A percentile compares a stretch with the other conserved stretches of the same genome.
Conservation (phyloP, 2,888 invertebrate genomes). For the Odontocolon sp. region DNA sequence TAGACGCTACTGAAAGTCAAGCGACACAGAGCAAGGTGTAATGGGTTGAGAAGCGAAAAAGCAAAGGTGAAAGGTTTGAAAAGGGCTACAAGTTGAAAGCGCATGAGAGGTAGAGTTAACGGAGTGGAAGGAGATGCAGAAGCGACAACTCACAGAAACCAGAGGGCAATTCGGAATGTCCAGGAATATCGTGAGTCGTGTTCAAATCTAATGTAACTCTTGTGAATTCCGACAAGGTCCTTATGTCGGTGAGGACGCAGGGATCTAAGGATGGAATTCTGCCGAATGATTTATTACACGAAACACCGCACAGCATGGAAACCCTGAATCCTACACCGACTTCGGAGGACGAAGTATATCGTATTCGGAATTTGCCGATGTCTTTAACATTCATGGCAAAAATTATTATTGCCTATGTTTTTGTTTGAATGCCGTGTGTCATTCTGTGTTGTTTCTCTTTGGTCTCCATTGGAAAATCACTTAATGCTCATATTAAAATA, state of each 20-base stretch:
- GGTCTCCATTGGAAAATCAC: too few relatives aligned
- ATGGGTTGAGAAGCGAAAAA: background rate
- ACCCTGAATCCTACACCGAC: too few relatives aligned
- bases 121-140: background rate
- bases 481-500: too few relatives aligned
- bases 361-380: too few relatives aligned
- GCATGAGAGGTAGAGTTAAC: background rate
- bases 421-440: too few relatives aligned
- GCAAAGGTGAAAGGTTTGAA: background rate
- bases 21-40: background rate
- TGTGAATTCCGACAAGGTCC: background rate
- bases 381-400: too few relatives aligned
- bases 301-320: background rate
- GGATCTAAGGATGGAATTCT: background rate
- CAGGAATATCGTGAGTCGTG: background rate
- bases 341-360: too few relatives aligned
- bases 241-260: background rate
- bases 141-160: background rate
- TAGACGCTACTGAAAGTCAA: constrained; percentile 8
- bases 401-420: too few relatives aligned
- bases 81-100: background rate
- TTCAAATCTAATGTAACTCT: background rate
- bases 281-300: background rate
- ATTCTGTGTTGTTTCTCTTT: too few relatives aligned
- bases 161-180: background rate